Evolutionary conservation across 2,888 invertebrate genomes (phyloP), one percentile per base, ranked within the genome.

Genomic region (Drosophila multiciliata): DNA sequence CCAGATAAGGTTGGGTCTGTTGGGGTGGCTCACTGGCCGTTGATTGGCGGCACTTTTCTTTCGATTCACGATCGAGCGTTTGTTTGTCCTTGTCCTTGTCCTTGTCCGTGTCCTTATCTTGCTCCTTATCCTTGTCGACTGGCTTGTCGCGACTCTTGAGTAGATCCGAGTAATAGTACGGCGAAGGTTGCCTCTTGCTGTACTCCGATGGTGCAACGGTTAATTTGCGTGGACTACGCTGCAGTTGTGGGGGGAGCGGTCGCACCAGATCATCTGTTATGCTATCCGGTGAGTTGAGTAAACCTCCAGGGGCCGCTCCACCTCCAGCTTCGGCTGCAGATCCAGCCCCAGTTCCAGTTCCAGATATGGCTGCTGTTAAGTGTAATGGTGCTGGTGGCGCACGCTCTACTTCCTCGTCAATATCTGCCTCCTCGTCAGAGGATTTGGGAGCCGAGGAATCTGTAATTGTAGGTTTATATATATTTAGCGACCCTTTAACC

Each of bases 161-260:
- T 61, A 97, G 93, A 91, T 97, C 97, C 1, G 96, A 96, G 95
- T 97, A 97, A 87, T 97, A 97, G 91, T 97, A 97, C 1, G 97
- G 97, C 66, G 97, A 97, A 15, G 96, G 96, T 91, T 97, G 96
- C 40, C 96, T 94, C 91, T 94, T 94, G 69, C 90, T 90, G 74
- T 90, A 83, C 75, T 91, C 90, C n/a, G 87, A 58, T 33, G 85
- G 86, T 20, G 89, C 87, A 6, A 88, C 89, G n/a, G 87, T 91
- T 45, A 91, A 85, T 82, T 93, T 92, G 62, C 92, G 92, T 26
- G 93, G 92, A 82, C 93, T 92, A 62, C 93, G 91, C 72, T 93
- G 91, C 50, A 91, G 64, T 55, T 92, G 91, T 20, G 92, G 83
- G 66, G 94, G 94, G 77, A 94, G 82, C 48, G 94, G 93, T 71